Evolutionary conservation across 35 echinoderm and acorn worm species (phyloP).

Genomic region (Amphiura filiformis): DNA sequence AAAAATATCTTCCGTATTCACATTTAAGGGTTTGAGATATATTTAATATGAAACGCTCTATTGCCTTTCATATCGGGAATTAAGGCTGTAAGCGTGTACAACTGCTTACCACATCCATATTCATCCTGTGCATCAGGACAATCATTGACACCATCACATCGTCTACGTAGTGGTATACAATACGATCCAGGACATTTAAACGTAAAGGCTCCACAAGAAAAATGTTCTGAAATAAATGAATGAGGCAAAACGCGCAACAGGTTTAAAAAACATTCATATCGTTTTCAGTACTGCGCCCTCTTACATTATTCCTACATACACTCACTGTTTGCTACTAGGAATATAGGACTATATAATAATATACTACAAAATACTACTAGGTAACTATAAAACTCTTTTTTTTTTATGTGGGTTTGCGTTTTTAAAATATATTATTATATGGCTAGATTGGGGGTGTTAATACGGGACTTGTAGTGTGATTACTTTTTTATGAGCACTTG

Average conservation of each 20-base stretch:
- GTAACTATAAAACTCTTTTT: too few species aligned
- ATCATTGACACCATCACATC: constrained; percentile 56
- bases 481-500: too few species aligned
- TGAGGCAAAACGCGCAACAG: too few species aligned
- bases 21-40: too few species aligned
- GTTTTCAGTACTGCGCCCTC: background rate
- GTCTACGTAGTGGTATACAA: constrained; percentile 48
- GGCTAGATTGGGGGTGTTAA: too few species aligned
- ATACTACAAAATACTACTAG: background rate
- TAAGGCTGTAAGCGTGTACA: too few species aligned
- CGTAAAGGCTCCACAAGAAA: constrained; percentile 39
- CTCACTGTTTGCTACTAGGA: background rate
- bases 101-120: constrained; percentile 48
- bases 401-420: too few species aligned
- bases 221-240: constrained; percentile 44
- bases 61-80: too few species aligned
- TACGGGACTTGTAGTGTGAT: too few species aligned
- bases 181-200: constrained; percentile 71
- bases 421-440: too few species aligned
- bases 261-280: background rate
- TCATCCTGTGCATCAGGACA: constrained; percentile 84
- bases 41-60: too few species aligned
- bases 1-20: too few species aligned
- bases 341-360: background rate
- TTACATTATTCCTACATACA: background rate